phyloP scores from a whole-genome alignment of 2,113 vertebrate genomes.

The Nibea albiflora region DNA sequence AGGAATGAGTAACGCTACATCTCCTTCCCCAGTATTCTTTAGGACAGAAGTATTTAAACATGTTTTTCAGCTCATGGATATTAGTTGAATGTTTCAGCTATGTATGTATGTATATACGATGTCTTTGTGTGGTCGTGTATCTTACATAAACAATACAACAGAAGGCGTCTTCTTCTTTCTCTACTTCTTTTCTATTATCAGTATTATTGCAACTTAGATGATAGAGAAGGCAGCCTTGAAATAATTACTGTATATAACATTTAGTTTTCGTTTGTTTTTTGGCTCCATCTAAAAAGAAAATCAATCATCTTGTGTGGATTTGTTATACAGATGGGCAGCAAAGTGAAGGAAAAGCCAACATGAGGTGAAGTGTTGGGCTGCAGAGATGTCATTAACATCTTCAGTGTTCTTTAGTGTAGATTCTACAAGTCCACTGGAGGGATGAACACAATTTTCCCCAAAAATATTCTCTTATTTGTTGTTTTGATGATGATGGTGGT shows the following conservation, averaged over 20 bases:
- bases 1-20: slow-evolving; percentile 14
- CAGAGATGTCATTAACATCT: not conserved
- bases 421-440: not conserved
- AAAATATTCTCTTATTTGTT: not conserved
- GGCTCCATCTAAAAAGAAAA: not conserved
- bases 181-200: too few relatives aligned
- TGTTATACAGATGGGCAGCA: not conserved
- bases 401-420: not conserved
- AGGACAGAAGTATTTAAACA: not conserved
- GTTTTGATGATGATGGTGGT: not conserved
- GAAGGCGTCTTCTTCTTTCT: not conserved
- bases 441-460: not conserved
- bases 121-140: not conserved
- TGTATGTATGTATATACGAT: not conserved
- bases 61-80: not conserved
- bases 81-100: not conserved
- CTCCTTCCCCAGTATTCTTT: not conserved
- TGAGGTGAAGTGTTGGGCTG: not conserved
- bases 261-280: not conserved
- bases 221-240: too few relatives aligned
- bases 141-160: not conserved
- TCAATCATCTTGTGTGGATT: not conserved
- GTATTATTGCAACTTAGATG: too few relatives aligned
- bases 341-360: not conserved
- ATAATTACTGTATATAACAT: too few relatives aligned